A percentile compares a stretch with the other conserved stretches of the same genome.
Evolutionary conservation across 2,797 vertebrate genomes (phyloP).

Genomic region (Melanogrammus aeglefinus): DNA sequence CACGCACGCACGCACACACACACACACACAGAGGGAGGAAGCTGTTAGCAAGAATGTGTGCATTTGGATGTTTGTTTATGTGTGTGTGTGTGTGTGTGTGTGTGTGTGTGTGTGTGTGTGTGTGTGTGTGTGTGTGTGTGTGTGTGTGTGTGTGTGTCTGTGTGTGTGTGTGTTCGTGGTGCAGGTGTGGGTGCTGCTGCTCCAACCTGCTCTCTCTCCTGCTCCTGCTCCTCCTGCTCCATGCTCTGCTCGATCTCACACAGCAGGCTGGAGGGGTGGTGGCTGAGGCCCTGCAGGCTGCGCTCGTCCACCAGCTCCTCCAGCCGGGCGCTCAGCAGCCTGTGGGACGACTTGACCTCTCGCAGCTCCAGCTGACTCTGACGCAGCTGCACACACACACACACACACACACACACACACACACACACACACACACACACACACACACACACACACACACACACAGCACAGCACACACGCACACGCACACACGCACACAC

Average conservation of each 20-base stretch:
- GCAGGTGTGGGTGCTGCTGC: constrained; percentile 17
- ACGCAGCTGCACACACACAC: constrained; percentile 73
- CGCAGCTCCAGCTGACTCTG: constrained; percentile 92
- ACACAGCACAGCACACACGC: constrained; percentile 13
- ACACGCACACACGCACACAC: constrained; percentile 9
- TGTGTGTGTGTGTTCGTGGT: background rate
- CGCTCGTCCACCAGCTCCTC: constrained; percentile 89
- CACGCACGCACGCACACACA: too few relatives aligned
- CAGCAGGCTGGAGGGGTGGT: constrained; percentile 86
- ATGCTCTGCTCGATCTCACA: constrained; percentile 98
- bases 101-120: too few relatives aligned
- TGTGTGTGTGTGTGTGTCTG: too few relatives aligned
- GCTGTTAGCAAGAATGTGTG: background rate
- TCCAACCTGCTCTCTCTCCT: constrained; percentile 92
- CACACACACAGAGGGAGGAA: background rate
- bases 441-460: constrained; percentile 4
- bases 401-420: constrained; percentile 12
- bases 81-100: too few relatives aligned
- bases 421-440: constrained; percentile 11
- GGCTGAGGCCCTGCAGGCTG: constrained; percentile 84
- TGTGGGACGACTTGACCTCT: constrained; percentile 85
- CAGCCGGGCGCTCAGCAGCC: constrained; percentile 84
- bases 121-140: too few relatives aligned
- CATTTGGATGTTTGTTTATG: background rate
- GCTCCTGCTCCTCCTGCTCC: constrained; percentile 97